Evolutionary conservation across 1,140 invertebrate genomes (phyloP), one percentile per base, ranked within the genome.

Genomic region (Drosophila baimaii): DNA sequence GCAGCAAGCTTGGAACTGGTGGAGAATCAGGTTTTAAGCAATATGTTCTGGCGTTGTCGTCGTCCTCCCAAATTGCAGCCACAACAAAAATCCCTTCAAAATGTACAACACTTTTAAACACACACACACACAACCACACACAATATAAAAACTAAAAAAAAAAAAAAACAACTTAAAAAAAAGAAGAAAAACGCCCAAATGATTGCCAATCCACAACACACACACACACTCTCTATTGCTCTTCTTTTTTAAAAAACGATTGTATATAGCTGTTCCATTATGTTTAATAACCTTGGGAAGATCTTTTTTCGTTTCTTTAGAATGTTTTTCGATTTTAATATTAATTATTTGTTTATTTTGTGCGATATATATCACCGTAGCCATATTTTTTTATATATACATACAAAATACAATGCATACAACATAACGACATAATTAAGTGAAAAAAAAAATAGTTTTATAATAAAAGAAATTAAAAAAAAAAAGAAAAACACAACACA

Each of bases 21-120:
- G 66, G 90, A 91, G 72, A 88, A 88, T 72, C 90, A 91, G 56
- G 54, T 91, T 56, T 82, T 90, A 81, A 91, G 61, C 55, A 90
- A 83, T 69, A 81, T 91, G 71, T 91, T 91, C 49, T 65, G 75
- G 61, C 80, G 90, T 64, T 81, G 77, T 76, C 85, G 77, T 76
- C 90, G 89, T 73, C 64, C 58, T 46, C 58, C 57, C 37, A 75
- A 78, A 71, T 43, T 57, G 31, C 64, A 75, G 66, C 52, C 64
- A 65, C 61, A 65, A 29, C 46, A 54, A 35, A 54, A 54, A 35
- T 35, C 56, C 54, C 66, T 79, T 29, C 66, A 80, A 46, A 76
- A 68, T 55, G 58, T 72, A 44, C 59, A 86, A 59, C 77, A 77
- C 59, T 74, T 56, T 68, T 68, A 56, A 54, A 54, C 19, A 52